A percentile compares a stretch with the other conserved stretches of the same genome.
These are phyloP conservation scores for Ceratitis capitata DNA, from an alignment of 1,140 invertebrate species.

Conservation along the genomic window DNA sequence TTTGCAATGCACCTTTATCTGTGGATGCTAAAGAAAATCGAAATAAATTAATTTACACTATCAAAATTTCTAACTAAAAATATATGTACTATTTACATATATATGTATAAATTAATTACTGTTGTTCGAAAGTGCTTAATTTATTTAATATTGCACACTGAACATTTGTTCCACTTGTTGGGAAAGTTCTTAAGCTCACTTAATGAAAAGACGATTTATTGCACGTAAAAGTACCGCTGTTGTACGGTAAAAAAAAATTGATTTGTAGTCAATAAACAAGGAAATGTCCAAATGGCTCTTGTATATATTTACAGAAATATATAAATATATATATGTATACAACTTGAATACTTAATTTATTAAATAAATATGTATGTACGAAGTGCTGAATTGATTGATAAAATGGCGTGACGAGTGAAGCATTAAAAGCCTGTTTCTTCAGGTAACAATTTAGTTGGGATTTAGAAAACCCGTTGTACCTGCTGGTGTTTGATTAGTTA, in stretches of 20 bases:
- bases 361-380: background rate
- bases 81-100: too few species aligned
- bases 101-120: too few species aligned
- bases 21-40: too few species aligned
- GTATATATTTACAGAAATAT: background rate
- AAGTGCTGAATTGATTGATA: slow-evolving; percentile 3
- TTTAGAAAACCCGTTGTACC: background rate
- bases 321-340: background rate
- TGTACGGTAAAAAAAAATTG: background rate
- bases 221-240: background rate
- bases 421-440: background rate
- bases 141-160: too few species aligned
- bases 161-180: background rate
- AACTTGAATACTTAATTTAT: too few species aligned
- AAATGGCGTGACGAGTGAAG: background rate
- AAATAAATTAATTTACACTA: too few species aligned
- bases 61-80: too few species aligned
- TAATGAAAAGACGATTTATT: background rate
- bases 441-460: background rate
- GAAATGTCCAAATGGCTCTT: background rate
- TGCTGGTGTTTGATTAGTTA: background rate
- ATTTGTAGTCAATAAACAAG: background rate
- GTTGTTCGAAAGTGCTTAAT: too few species aligned
- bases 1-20: too few species aligned
- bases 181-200: background rate